Percentiles rank a stretch among this genome's conserved stretches.
Conservation (phyloP, 2,888 invertebrate species). For the Tanytarsus gracilentus region DNA sequence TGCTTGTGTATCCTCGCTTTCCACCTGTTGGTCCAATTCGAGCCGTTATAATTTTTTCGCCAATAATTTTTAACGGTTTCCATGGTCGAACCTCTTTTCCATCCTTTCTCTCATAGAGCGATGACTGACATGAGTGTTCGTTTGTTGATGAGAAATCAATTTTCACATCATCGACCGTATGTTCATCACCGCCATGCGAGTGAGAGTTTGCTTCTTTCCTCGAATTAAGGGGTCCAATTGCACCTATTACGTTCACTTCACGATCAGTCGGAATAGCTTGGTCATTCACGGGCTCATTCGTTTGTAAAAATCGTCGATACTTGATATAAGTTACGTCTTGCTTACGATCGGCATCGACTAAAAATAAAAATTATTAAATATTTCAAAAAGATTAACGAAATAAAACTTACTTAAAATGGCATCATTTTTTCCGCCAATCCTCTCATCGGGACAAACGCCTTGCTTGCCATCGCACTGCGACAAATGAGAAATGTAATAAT, state of each 20-base stretch:
- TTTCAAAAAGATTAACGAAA: background rate
- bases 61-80: slow-evolving; percentile 53
- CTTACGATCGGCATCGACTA: slow-evolving; percentile 63
- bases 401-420: slow-evolving; percentile 50
- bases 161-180: slow-evolving; percentile 53
- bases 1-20: slow-evolving; percentile 65
- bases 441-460: slow-evolving; percentile 78
- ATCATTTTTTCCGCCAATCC: slow-evolving; percentile 72
- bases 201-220: slow-evolving; percentile 78
- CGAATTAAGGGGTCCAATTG: slow-evolving; percentile 74
- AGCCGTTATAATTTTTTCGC: slow-evolving; percentile 57
- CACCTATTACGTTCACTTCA: slow-evolving; percentile 74
- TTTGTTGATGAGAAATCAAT: slow-evolving; percentile 70
- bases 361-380: background rate
- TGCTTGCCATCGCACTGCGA: slow-evolving; percentile 73
- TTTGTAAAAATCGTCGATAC: slow-evolving; percentile 67
- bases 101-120: slow-evolving; percentile 54
- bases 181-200: slow-evolving; percentile 44
- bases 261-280: slow-evolving; percentile 56
- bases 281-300: slow-evolving; percentile 64
- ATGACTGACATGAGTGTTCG: slow-evolving; percentile 63
- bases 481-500: slow-evolving; percentile 74
- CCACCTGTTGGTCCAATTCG: slow-evolving; percentile 81
- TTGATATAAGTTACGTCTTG: slow-evolving; percentile 73
- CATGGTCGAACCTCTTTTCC: slow-evolving; percentile 55